Evolutionary conservation across 2,797 vertebrate species (phyloP).

Genomic region (Acanthurus leucopareius): DNA sequence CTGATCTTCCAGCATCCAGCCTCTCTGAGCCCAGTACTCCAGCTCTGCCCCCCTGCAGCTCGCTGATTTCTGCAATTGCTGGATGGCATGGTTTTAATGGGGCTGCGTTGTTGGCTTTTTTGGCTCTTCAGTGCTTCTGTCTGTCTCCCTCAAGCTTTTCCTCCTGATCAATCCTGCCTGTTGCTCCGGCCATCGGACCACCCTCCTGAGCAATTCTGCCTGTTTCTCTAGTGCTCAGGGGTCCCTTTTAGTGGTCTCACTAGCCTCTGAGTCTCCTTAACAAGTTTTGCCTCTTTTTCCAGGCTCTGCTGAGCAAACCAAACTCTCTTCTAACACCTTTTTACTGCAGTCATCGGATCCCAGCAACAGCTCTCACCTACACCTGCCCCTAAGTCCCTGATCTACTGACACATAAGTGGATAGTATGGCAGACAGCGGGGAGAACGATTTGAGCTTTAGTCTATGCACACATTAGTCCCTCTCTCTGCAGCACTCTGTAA

Average conservation of each 20-base stretch:
- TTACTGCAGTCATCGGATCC: background rate
- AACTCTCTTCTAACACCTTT: conserved; percentile 3
- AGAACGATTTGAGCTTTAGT: background rate
- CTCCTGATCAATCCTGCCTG: background rate
- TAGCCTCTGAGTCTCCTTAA: conserved; percentile 11
- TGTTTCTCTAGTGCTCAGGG: background rate
- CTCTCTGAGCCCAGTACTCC: background rate
- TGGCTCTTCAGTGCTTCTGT: conserved; percentile 18
- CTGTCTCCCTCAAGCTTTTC: background rate
- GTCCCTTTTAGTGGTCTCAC: conserved; percentile 9
- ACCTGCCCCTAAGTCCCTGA: background rate
- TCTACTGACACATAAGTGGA: background rate
- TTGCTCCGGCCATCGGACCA: no score
- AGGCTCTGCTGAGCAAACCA: conserved; percentile 9
- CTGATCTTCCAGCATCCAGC: background rate
- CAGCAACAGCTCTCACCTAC: conserved; percentile 2
- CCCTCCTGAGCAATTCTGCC: background rate
- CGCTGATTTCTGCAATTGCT: background rate
- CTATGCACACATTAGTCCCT: background rate
- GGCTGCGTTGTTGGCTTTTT: background rate
- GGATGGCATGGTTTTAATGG: background rate
- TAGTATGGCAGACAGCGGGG: background rate
- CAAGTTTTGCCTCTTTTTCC: conserved; percentile 13
- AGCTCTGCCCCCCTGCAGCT: background rate
- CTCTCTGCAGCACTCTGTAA: background rate